Evolutionary conservation across 2,797 vertebrate genomes (phyloP), one percentile per base, ranked within the genome.

Genomic region (Rhynchonycteris naso): DNA sequence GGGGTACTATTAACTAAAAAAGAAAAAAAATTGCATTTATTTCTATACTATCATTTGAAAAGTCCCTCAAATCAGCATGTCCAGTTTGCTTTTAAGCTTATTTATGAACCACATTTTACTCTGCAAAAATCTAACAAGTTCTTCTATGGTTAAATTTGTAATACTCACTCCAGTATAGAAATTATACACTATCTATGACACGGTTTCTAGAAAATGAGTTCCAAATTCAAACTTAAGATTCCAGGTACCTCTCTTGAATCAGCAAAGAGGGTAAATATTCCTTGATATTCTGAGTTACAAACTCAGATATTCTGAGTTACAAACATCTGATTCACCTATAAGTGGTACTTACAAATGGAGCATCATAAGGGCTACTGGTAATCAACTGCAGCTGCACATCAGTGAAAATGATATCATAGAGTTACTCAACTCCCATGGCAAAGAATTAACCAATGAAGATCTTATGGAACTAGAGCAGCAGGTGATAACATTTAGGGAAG

Each of bases 81-180:
- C 88, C 7, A 81, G 8, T 66, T 91, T 84, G 61, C 12, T 92
- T 92, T 90, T 87, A 95, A 91, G 21, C 6, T 87, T 85, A 88
- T 88, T 76, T 89, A 84, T 81, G 43, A 96, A 91, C 69, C 52
- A 95, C 0, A 85, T 4, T 52, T 92, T 69, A 6, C 14, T n/a
- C 38, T 91, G 22, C 15, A 95, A 95, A 89, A 86, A 74, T 11
- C 15, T 56, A 94, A n/a, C 33, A 94, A 66, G 82, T 72, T 8
- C 15, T 85, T 88, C 71, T 16, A 59, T 33, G 8, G n/a, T 66
- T 88, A 95, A 66, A 87, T 82, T 3, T 95, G 65, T 22, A 83
- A 58, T 85, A 88, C 8, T 74, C 33, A 79, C 54, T 92, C 19
- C 2, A 83, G 33, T 80, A 79, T 10, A 92, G 58, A 93, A 89